Percentiles rank a stretch among this genome's conserved stretches.
These are phyloP conservation scores for Margarornis squamiger DNA, from an alignment of 2,797 vertebrate genomes.

Conservation along the genomic window DNA sequence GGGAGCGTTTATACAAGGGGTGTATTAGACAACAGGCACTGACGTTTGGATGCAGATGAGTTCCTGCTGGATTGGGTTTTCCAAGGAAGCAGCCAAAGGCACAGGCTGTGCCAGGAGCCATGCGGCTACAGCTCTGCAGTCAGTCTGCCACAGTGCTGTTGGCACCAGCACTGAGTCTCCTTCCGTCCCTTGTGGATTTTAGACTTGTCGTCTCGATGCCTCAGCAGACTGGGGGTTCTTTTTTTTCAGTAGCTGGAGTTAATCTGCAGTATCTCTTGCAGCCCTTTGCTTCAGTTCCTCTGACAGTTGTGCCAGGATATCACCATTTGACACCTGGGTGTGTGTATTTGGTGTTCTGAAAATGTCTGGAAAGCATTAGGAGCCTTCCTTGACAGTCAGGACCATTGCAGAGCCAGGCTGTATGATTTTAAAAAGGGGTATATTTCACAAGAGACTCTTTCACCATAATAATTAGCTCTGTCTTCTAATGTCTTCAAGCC, in stretches of 20 bases:
- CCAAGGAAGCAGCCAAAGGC: neutral
- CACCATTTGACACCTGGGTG: too few relatives aligned
- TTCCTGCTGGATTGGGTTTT: neutral
- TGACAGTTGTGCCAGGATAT: neutral
- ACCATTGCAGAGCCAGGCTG: neutral
- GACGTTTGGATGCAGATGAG: neutral
- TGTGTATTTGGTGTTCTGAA: neutral
- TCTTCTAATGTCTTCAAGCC: neutral
- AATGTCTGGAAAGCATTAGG: neutral
- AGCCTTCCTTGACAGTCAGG: neutral
- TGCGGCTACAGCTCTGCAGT: neutral
- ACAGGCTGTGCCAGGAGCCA: neutral
- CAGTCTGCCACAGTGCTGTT: neutral
- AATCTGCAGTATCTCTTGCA: neutral
- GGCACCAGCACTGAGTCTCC: neutral
- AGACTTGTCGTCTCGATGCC: rapidly evolving
- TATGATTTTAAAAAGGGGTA: neutral
- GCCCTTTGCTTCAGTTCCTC: neutral
- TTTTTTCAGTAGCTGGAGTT: neutral
- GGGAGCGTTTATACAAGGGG: neutral
- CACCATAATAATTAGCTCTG: neutral
- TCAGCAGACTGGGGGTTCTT: neutral
- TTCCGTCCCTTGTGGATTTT: neutral
- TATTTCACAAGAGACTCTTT: neutral
- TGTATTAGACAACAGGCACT: neutral